phyloP scores from a whole-genome alignment of 1,140 invertebrate species.

The Zaprionus kolodkinae region DNA sequence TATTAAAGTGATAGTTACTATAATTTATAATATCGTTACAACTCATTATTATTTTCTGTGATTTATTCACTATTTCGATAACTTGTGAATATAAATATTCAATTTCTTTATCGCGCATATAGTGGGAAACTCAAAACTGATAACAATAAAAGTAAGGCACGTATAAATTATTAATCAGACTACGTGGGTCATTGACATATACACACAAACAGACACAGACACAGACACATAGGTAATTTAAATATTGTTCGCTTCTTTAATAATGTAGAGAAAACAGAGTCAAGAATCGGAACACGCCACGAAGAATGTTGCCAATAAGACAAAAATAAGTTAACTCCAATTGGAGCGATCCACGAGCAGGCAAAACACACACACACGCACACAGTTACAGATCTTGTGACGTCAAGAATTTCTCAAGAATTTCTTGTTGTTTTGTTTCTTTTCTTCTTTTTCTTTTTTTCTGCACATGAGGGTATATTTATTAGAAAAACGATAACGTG shows the following conservation, averaged over 20 bases:
- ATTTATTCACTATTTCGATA: neutral
- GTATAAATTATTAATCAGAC: slow-evolving; percentile 17
- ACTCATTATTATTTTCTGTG: neutral
- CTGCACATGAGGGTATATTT: slow-evolving; percentile 12
- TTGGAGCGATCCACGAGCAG: slow-evolving; percentile 38
- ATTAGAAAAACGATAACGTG: slow-evolving; percentile 66
- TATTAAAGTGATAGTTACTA: neutral
- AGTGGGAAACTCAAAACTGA: neutral
- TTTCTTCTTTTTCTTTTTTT: slow-evolving; percentile 30
- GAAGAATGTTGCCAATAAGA: slow-evolving; percentile 44
- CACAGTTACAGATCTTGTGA: slow-evolving; percentile 15
- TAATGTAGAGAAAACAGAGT: slow-evolving; percentile 1
- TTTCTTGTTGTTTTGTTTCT: slow-evolving; percentile 12
- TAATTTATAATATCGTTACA: neutral
- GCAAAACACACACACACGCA: slow-evolving; percentile 18
- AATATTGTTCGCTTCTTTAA: slow-evolving; percentile 12
- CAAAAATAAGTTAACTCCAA: slow-evolving; percentile 24
- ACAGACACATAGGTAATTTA: neutral
- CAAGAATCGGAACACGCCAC: slow-evolving; percentile 27
- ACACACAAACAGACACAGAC: neutral
- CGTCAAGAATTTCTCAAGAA: slow-evolving; percentile 39
- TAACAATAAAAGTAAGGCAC: slow-evolving; percentile 4
- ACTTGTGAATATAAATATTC: neutral
- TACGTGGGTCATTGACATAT: slow-evolving; percentile 51
- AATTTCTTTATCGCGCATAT: neutral